Percentiles rank a stretch among this genome's conserved stretches.
Evolutionary conservation across 2,888 invertebrate species (phyloP).

Genomic region (Lasioglossum pauxillum): DNA sequence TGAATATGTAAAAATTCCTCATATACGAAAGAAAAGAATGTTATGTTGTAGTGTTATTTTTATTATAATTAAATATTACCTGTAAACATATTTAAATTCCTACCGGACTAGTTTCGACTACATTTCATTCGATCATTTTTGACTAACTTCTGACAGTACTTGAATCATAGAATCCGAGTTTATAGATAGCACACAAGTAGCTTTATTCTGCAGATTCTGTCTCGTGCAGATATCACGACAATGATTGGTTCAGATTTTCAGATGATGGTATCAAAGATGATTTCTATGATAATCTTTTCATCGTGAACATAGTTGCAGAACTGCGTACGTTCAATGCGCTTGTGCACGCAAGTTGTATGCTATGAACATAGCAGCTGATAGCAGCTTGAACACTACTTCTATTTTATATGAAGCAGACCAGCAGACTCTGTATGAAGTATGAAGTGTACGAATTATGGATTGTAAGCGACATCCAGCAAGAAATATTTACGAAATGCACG

Average conservation of each 20-base stretch:
- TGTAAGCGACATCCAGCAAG: neutral
- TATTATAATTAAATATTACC: neutral
- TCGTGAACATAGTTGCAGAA: neutral
- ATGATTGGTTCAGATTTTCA: neutral
- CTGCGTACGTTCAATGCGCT: neutral
- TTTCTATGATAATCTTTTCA: neutral
- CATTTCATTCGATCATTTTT: neutral
- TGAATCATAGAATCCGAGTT: neutral
- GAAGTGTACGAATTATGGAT: neutral
- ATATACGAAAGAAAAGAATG: neutral
- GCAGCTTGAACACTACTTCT: neutral
- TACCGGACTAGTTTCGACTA: neutral
- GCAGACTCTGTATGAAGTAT: too few relatives aligned
- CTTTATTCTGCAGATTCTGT: neutral
- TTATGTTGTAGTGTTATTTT: neutral
- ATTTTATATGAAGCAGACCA: neutral
- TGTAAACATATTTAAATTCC: neutral
- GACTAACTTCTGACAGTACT: neutral
- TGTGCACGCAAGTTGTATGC: neutral
- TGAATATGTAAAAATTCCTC: neutral
- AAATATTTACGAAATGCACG: neutral
- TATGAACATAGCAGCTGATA: neutral
- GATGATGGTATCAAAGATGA: neutral
- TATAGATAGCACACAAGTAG: neutral
- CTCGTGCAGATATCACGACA: neutral